phyloP scores from a whole-genome alignment of 2,888 invertebrate genomes.

The Molanna angustata region DNA sequence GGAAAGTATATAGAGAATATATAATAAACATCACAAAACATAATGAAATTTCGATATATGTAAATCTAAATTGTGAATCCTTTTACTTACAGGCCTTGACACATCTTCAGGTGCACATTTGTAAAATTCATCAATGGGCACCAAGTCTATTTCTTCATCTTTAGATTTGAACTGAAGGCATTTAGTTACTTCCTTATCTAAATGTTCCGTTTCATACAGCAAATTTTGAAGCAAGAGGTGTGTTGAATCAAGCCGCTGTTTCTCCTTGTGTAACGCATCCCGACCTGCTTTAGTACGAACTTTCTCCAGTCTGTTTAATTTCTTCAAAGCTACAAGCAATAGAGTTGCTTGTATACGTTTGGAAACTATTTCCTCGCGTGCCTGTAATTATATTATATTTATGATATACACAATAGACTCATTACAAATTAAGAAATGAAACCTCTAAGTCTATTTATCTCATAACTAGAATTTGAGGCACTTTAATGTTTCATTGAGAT shows the following conservation, averaged over 20 bases:
- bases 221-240: constrained; percentile 90
- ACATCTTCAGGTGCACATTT: constrained; percentile 71
- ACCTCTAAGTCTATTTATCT: no score
- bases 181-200: constrained; percentile 92
- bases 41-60: no score
- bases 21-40: no score
- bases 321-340: constrained; percentile 79
- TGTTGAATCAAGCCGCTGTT: constrained; percentile 85
- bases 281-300: constrained; percentile 79
- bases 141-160: constrained; percentile 89
- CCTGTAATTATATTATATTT: constrained; percentile 48
- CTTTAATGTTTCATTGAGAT: no score
- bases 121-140: constrained; percentile 81
- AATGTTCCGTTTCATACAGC: constrained; percentile 89
- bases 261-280: constrained; percentile 78
- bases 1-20: no score
- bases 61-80: no score
- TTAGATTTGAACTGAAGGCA: constrained; percentile 94
- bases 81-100: constrained; percentile 59
- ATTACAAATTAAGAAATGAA: no score
- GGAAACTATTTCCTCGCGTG: constrained; percentile 60
- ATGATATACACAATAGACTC: no score
- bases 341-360: constrained; percentile 72
- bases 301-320: constrained; percentile 87
- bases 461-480: no score